Percentiles rank a stretch among this genome's conserved stretches.
These are phyloP conservation scores for Caenorhabditis sp. DNA, from an alignment of 2,888 invertebrate species.

Conservation along the genomic window DNA sequence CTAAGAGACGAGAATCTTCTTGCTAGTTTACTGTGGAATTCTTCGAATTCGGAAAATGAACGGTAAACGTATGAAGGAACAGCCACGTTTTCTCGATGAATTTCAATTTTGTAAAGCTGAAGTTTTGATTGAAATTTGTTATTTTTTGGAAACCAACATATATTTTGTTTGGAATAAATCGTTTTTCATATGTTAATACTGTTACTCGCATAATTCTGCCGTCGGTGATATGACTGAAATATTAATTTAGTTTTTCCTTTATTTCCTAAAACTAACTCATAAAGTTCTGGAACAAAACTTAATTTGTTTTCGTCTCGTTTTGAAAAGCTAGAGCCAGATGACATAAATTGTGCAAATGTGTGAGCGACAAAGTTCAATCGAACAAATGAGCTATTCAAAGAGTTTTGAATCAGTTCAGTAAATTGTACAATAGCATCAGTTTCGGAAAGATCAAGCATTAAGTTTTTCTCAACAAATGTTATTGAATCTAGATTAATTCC, in stretches of 20 bases:
- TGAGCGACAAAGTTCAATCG: slow-evolving; percentile 99
- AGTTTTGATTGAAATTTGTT: neutral
- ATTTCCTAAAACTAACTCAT: slow-evolving; percentile 93
- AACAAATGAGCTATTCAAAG: slow-evolving; percentile 85
- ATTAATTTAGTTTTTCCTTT: too few relatives aligned
- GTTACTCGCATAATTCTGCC: slow-evolving; percentile 92
- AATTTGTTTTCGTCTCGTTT: slow-evolving; percentile 85
- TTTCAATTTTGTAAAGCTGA: slow-evolving; percentile 79
- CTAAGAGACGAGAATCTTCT: slow-evolving; percentile 85
- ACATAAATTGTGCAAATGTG: slow-evolving; percentile 89
- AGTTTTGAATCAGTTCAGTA: slow-evolving; percentile 87
- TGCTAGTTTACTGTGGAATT: slow-evolving; percentile 95
- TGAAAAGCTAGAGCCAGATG: slow-evolving; percentile 52
- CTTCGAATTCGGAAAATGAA: slow-evolving; percentile 96
- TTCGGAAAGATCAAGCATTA: slow-evolving; percentile 93
- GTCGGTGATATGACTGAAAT: slow-evolving; percentile 86
- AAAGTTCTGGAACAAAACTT: slow-evolving; percentile 95
- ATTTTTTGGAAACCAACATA: slow-evolving; percentile 87
- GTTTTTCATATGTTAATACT: slow-evolving; percentile 93
- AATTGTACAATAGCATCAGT: slow-evolving; percentile 91
- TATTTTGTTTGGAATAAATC: slow-evolving; percentile 97
- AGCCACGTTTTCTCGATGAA: slow-evolving; percentile 69
- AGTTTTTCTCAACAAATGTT: slow-evolving; percentile 92
- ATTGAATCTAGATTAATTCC: slow-evolving; percentile 95
- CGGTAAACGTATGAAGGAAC: slow-evolving; percentile 90